Percentiles rank a stretch among this genome's conserved stretches.
phyloP scores from a whole-genome alignment of 1,140 invertebrate genomes.

The Phymastichus coffea region DNA sequence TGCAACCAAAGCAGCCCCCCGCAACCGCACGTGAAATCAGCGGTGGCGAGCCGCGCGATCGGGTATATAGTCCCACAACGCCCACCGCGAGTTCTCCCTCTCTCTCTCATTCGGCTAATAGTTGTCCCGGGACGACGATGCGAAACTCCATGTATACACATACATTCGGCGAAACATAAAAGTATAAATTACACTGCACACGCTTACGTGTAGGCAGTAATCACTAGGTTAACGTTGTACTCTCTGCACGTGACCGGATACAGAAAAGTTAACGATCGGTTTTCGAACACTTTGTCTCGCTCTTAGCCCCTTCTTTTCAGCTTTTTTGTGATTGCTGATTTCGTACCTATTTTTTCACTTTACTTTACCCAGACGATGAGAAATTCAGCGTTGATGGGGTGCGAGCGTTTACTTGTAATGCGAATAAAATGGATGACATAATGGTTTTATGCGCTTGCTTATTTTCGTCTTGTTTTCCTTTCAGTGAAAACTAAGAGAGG shows the following conservation, averaged over 20 bases:
- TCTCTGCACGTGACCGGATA: constrained; percentile 46
- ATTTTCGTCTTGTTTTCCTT: not conserved
- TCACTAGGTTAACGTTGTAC: constrained; percentile 39
- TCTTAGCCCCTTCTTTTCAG: constrained; percentile 20
- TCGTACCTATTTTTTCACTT: constrained; percentile 1
- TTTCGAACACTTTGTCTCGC: constrained; percentile 22
- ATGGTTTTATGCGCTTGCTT: not conserved
- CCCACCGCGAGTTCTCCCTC: constrained; percentile 33
- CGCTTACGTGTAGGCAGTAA: constrained; percentile 32
- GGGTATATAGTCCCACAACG: constrained; percentile 42
- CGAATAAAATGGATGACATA: not conserved
- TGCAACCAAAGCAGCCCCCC: too few relatives aligned
- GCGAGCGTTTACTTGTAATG: constrained; percentile 22
- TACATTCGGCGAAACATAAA: constrained; percentile 28
- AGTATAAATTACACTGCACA: constrained; percentile 44
- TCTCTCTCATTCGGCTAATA: too few relatives aligned
- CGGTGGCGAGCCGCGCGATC: too few relatives aligned
- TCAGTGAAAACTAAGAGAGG: not conserved
- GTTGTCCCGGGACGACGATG: not conserved
- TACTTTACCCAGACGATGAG: constrained; percentile 18
- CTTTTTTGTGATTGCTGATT: constrained; percentile 27
- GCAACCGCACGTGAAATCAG: too few relatives aligned
- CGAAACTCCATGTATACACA: not conserved
- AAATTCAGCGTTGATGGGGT: constrained; percentile 21
- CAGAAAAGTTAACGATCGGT: constrained; percentile 49